Percentiles rank a stretch among this genome's conserved stretches.
Conservation (phyloP, 2,113 vertebrate genomes). For the Rhea americana region DNA sequence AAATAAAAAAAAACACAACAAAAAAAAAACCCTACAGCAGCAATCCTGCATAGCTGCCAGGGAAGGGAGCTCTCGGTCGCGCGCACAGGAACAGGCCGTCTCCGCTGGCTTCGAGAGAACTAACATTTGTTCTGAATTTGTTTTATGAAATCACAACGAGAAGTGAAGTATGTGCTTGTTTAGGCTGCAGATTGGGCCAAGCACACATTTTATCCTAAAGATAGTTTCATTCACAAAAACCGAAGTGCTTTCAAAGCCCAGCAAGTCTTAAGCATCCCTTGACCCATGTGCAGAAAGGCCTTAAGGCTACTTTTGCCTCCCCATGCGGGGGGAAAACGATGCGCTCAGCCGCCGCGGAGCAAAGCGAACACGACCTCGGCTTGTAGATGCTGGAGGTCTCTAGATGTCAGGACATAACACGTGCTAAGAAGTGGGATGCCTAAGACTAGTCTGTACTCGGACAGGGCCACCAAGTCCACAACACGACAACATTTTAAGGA, state of each 20-base stretch:
- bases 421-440: accelerated
- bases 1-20: too few species aligned
- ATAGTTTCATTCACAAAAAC: neutral
- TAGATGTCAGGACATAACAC: neutral
- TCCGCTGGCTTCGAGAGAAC: neutral
- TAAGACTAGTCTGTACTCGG: neutral
- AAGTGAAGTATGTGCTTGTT: neutral
- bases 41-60: neutral
- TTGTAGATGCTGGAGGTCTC: neutral
- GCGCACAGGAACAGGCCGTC: neutral
- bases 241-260: accelerated
- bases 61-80: neutral
- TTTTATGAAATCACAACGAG: accelerated
- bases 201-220: neutral
- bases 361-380: neutral
- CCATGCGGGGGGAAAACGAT: too few species aligned
- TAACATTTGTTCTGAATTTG: neutral
- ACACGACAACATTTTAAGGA: neutral
- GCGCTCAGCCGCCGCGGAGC: neutral
- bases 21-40: neutral
- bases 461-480: neutral
- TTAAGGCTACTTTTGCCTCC: neutral
- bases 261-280: neutral
- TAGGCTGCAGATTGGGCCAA: neutral
- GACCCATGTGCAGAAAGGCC: accelerated